Conservation (phyloP, 2,113 vertebrate genomes). For the human region DNA sequence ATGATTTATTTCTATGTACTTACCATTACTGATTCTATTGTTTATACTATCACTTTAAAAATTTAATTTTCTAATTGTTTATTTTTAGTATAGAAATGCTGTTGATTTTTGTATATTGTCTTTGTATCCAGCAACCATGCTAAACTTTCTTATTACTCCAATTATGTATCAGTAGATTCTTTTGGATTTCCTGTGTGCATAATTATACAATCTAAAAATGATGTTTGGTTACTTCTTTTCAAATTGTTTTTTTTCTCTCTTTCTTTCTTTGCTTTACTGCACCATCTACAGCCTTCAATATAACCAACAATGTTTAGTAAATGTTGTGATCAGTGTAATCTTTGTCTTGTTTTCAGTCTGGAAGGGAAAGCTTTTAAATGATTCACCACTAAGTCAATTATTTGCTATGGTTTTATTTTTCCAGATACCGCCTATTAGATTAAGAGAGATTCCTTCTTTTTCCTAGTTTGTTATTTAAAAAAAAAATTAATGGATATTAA, state of each 20-base stretch:
- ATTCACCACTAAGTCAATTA: neutral
- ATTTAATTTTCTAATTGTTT: slow-evolving; percentile 21
- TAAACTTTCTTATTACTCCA: neutral
- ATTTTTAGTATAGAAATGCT: neutral
- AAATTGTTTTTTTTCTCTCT: no score
- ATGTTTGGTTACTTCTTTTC: neutral
- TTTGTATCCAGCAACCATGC: neutral
- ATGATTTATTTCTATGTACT: neutral
- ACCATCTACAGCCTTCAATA: neutral
- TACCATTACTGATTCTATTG: neutral
- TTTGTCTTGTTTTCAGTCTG: neutral
- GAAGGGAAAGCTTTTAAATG: neutral
- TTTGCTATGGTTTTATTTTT: neutral
- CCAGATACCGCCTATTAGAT: neutral
- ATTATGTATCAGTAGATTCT: neutral
- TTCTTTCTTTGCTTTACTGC: neutral
- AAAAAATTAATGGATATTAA: neutral
- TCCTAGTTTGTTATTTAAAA: neutral
- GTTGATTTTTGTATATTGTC: neutral
- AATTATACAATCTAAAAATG: neutral
- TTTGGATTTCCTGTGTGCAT: neutral
- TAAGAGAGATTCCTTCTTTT: neutral
- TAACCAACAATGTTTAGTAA: neutral
- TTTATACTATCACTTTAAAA: neutral
- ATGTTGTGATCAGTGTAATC: neutral